These are phyloP conservation scores for Sciaenops ocellatus DNA, from an alignment of 2,797 vertebrate genomes.

Conservation along the genomic window DNA sequence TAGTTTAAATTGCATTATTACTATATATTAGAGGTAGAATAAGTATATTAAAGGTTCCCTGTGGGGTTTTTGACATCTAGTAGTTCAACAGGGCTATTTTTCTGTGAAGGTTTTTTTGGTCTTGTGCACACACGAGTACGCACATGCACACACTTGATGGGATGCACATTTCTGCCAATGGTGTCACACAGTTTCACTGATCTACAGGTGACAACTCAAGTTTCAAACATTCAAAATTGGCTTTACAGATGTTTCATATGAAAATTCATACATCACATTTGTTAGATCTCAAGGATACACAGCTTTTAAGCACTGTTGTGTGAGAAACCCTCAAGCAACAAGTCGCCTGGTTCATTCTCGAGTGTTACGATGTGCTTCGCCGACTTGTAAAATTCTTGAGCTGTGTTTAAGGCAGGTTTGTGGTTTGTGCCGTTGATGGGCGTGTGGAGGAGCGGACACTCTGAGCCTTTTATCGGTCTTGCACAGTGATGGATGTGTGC, in stretches of 20 bases:
- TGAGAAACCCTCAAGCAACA: constrained; percentile 1
- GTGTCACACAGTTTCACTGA: neutral
- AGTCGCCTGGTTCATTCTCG: constrained; percentile 1
- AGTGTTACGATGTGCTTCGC: constrained; percentile 8
- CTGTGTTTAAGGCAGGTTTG: constrained; percentile 29
- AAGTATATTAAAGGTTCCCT: neutral
- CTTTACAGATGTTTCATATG: neutral
- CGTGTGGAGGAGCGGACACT: constrained; percentile 56
- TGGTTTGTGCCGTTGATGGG: constrained; percentile 54
- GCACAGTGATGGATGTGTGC: constrained; percentile 81
- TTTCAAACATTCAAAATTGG: neutral
- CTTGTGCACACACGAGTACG: neutral
- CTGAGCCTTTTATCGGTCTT: constrained; percentile 75
- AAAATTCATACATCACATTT: neutral
- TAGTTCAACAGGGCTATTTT: neutral
- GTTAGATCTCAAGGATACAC: neutral
- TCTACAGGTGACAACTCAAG: neutral
- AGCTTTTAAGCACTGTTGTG: neutral
- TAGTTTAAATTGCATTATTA: neutral
- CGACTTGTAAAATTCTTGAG: constrained; percentile 1
- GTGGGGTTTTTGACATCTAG: neutral
- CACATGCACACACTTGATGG: neutral
- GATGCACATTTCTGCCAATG: neutral
- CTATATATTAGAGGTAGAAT: neutral
- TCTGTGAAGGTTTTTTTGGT: neutral